Evolutionary conservation across 2,113 vertebrate genomes (phyloP), one percentile per base, ranked within the genome.

Genomic region (Cettia cetti): DNA sequence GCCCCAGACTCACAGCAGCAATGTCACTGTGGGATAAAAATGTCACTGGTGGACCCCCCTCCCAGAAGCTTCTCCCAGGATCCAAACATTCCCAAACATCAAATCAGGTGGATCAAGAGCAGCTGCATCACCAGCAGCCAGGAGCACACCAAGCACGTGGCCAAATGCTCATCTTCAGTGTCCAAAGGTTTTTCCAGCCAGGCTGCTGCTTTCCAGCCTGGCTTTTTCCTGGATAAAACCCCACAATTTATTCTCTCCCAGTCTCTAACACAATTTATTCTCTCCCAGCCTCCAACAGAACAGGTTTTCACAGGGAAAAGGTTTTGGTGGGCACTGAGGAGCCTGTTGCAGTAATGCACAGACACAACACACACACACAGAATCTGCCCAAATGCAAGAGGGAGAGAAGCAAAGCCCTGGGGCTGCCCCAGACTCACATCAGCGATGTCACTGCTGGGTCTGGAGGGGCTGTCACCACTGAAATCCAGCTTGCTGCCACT

Each of bases 361-460:
- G n/a, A n/a, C 7, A 12, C 31, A 57, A 74, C 31, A 49, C 39
- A 81, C 19, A 16, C 19, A 35, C 19, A 17, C 9, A 15, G 86
- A 60, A 33, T 6, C 31, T 30, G 21, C 44, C 6, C n/a, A 82
- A 47, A 85, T 2, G 26, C 33, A 44, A 42, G 63, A 78, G n/a
- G 40, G 18, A 11, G 1, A 53, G 59, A 39, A 37, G 49, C 45
- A 49, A 45, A 83, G 45, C 8, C 35, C 31, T 0, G 7, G 47
- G 66, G 56, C 47, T 72, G 63, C 1, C 42, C 47, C 77, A 91
- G 18, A 92, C 98, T 97, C 94, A 98, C 98, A 79, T 98, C 98
- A 81, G 97, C 82, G 77, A 91, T 96, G 86, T 98, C 98, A 87
- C 98, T 98, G 78, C 44, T 97, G 19, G 96, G 96, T 30, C 97